Conservation (phyloP, 2,113 vertebrate genomes). For the Castor canadensis region DNA sequence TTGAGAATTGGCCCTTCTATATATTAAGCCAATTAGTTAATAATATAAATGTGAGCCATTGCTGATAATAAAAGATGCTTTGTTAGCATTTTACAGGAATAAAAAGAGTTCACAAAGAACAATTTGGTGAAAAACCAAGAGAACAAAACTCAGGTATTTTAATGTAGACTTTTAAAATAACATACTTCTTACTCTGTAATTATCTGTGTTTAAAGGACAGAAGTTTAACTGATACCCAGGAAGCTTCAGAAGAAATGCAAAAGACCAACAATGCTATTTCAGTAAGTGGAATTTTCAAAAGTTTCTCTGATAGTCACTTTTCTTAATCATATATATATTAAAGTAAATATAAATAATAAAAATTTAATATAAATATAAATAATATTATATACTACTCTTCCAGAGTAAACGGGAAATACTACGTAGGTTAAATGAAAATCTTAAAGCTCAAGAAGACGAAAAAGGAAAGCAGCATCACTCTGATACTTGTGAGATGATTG, state of each 20-base stretch:
- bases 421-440: conserved; percentile 93
- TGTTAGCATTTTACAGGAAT: conserved; percentile 49
- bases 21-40: conserved; percentile 2
- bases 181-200: conserved; percentile 44
- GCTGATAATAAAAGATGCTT: neutral
- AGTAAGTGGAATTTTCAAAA: conserved; percentile 79
- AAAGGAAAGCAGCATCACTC: conserved; percentile 61
- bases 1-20: conserved; percentile 55
- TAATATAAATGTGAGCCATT: conserved; percentile 35
- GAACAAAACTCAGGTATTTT: neutral
- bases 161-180: conserved; percentile 48
- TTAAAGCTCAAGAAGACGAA: conserved; percentile 88
- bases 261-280: conserved; percentile 82
- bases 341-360: neutral
- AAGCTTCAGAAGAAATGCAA: conserved; percentile 79
- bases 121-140: conserved; percentile 37
- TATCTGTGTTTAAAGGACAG: conserved; percentile 80
- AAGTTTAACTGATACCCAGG: conserved; percentile 73
- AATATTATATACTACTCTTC: conserved; percentile 69
- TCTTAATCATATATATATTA: conserved; percentile 47
- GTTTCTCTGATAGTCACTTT: conserved; percentile 26
- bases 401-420: conserved; percentile 96
- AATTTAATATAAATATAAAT: neutral
- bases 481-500: conserved; percentile 62
- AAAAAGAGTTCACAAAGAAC: conserved; percentile 19